phyloP scores from a whole-genome alignment of 2,888 invertebrate species.

The Oscheius myriophilus region DNA sequence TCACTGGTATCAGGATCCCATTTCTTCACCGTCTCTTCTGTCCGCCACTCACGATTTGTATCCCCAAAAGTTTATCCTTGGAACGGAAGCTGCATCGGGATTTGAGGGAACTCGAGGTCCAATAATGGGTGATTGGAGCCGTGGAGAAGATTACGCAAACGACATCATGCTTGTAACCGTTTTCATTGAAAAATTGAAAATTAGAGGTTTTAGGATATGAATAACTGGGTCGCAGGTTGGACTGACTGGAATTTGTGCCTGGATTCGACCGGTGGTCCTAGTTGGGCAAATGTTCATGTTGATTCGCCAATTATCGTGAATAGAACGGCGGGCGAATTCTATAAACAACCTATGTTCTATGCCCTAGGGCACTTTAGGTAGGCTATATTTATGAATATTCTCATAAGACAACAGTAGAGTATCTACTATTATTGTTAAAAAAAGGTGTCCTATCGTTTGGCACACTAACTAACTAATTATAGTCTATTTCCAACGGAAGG shows the following conservation, averaged over 20 bases:
- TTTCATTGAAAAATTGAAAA: too few relatives aligned
- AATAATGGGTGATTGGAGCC: constrained; percentile 81
- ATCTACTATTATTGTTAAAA: too few relatives aligned
- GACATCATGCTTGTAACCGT: constrained; percentile 70
- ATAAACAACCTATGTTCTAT: constrained; percentile 89
- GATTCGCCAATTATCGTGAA: constrained; percentile 83
- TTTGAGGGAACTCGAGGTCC: constrained; percentile 72
- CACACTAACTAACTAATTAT: too few relatives aligned
- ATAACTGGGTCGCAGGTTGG: constrained; percentile 84
- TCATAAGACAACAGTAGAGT: too few relatives aligned
- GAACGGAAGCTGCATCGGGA: constrained; percentile 78
- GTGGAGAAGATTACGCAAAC: constrained; percentile 79
- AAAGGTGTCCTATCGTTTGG: too few relatives aligned
- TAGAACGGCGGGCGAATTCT: constrained; percentile 77
- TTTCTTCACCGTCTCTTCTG: constrained; percentile 76
- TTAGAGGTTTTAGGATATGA: constrained; percentile 77
- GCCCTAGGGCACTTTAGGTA: constrained; percentile 81
- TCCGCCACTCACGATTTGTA: constrained; percentile 76
- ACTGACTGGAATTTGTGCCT: constrained; percentile 89
- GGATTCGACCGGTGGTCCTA: constrained; percentile 82
- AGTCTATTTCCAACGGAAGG: too few relatives aligned
- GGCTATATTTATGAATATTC: too few relatives aligned
- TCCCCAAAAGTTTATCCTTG: constrained; percentile 81
- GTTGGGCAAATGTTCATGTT: constrained; percentile 83
- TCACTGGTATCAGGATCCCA: constrained; percentile 82